phyloP scores from a whole-genome alignment of 2,113 vertebrate genomes.

The Percina caprodes region DNA sequence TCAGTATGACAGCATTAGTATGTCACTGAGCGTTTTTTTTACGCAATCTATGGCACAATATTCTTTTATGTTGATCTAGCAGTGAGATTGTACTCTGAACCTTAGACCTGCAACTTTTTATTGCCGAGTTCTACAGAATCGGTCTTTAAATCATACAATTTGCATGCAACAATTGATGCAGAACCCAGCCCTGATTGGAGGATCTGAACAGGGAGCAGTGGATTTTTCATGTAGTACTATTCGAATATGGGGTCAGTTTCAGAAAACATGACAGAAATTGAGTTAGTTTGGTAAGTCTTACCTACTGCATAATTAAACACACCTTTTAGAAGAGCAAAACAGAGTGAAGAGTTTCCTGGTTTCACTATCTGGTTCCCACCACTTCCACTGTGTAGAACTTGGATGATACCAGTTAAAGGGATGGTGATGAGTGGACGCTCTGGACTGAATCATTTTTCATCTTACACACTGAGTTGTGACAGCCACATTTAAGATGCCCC shows the following conservation, averaged over 20 bases:
- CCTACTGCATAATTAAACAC: neutral
- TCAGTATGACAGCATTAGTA: neutral
- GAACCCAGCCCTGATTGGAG: neutral
- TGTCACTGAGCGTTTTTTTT: neutral
- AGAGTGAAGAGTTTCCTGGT: slow-evolving; percentile 7
- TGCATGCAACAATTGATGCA: neutral
- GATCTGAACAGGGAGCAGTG: too few relatives aligned
- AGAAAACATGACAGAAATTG: too few relatives aligned
- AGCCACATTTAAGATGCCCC: neutral
- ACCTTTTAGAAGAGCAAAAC: neutral
- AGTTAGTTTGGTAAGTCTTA: too few relatives aligned
- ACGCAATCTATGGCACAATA: neutral
- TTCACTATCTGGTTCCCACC: slow-evolving; percentile 26
- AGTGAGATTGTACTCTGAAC: neutral
- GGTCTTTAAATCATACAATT: neutral
- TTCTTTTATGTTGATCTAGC: neutral
- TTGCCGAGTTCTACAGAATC: neutral
- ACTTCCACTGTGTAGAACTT: neutral
- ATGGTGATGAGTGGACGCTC: slow-evolving; percentile 37
- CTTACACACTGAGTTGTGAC: slow-evolving; percentile 8
- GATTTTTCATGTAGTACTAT: too few relatives aligned
- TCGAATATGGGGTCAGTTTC: too few relatives aligned
- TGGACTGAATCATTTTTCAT: slow-evolving; percentile 42
- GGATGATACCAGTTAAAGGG: slow-evolving; percentile 23
- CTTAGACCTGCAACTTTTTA: neutral